Percentiles rank a stretch among this genome's conserved stretches.
Evolutionary conservation across 2,797 vertebrate genomes (phyloP).

Genomic region (Syndactyla subalaris): DNA sequence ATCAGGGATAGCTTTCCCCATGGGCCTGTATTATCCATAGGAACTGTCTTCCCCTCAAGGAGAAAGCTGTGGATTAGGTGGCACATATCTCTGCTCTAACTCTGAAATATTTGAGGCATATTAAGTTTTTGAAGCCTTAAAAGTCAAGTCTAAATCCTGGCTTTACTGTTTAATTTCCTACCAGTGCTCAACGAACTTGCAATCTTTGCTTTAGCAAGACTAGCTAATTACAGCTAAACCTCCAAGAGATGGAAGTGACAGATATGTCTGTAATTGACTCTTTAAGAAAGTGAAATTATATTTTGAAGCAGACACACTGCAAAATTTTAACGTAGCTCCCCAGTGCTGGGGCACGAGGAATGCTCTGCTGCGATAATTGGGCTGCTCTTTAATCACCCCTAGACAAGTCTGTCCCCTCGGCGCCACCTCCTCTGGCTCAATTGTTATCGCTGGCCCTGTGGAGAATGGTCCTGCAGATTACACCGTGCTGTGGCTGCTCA

Average conservation of each 20-base stretch:
- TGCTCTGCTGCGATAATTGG: conserved; percentile 34
- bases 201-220: not conserved
- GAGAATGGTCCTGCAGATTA: conserved; percentile 47
- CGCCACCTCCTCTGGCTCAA: not conserved
- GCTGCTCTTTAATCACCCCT: conserved; percentile 37
- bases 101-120: not conserved
- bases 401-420: not conserved
- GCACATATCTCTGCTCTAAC: not conserved
- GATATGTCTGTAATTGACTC: not conserved
- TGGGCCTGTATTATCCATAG: accelerated
- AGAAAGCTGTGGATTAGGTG: not conserved
- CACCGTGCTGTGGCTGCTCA: not conserved
- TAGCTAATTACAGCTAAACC: not conserved
- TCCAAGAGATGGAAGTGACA: not conserved
- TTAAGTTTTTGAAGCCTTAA: not conserved
- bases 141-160: not conserved
- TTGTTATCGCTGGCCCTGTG: not conserved
- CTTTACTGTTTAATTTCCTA: not conserved
- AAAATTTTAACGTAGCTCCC: not conserved
- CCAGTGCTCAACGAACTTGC: not conserved
- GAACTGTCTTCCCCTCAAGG: not conserved
- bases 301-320: not conserved
- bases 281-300: not conserved
- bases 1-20: not conserved
- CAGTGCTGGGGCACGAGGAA: not conserved